Base-by-base conservation (phyloP, 2,797 vertebrate genomes). In the Lacerta agilis region DNA sequence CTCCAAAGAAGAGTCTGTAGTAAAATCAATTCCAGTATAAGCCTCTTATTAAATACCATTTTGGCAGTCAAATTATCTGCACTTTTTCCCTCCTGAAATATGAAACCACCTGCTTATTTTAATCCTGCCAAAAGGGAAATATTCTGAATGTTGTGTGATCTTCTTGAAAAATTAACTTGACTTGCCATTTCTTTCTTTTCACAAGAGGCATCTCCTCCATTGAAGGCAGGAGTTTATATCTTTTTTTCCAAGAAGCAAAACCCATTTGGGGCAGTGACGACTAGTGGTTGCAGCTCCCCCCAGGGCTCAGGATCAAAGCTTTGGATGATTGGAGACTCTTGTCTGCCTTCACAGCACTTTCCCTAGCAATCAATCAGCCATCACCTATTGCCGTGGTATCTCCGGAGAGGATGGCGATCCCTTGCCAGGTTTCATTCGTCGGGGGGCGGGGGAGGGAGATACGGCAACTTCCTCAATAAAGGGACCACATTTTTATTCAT, bases 31-130 rank as follows among this genome's bases (percentile, higher is more conserved):
- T 92, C 86, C 79, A 86, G 27, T 49, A 93, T 90, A 95, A 94
- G 89, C 92, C 87, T 93, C 75, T 93, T 93, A 92, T 91, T 91
- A 92, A 92, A 61, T 90, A 92, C 89, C 67, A 89, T 93, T 85
- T 92, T 95, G 93, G 87, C 64, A 92, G 49, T 58, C 92, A 77
- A 77, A 87, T 92, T 71, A 64, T 92, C 45, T 86, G 77, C 10
- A 43, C 71, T 83, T 87, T 49, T 71, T 18, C 41, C 55, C 33
- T 58, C 61, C 87, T 92, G 81, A 90, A 95, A 94, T 64, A 77
- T 33, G 20, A 79, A 11, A 71, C 80, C 93, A 67, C 80, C 93
- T 86, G 41, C 41, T 94, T 94, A 79, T 93, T 89, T 94, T 89
- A 94, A 90, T 88, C 71, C 86, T 49, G 33, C 76, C 75, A 73